phyloP scores from a whole-genome alignment of 2,888 invertebrate species.

The Ennomos fuscantarius region DNA sequence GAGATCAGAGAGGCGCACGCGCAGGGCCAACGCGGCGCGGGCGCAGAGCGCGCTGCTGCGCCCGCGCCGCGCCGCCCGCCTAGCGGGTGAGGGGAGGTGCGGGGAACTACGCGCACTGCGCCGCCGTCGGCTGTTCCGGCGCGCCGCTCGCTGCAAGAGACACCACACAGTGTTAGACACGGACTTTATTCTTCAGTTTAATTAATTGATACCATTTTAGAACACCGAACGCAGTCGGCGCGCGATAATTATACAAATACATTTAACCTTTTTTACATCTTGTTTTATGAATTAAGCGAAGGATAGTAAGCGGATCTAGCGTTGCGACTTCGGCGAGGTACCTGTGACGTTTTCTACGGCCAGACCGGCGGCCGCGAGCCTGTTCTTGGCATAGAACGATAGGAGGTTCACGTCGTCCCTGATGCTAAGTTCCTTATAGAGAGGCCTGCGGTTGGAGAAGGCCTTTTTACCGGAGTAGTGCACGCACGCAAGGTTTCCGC shows the following conservation, averaged over 20 bases:
- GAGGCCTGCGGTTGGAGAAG: constrained; percentile 90
- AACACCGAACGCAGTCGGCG: constrained; percentile 55
- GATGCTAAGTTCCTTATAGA: constrained; percentile 90
- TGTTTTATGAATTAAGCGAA: constrained; percentile 74
- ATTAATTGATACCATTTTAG: constrained; percentile 56
- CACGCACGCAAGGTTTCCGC: constrained; percentile 93
- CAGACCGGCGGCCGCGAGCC: constrained; percentile 87
- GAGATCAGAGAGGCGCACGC: constrained; percentile 74
- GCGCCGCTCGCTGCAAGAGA: constrained; percentile 85
- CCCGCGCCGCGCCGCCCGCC: constrained; percentile 58
- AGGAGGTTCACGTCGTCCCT: constrained; percentile 94
- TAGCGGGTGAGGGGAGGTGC: constrained; percentile 44
- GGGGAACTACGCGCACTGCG: constrained; percentile 84
- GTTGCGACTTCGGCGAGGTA: constrained; percentile 67
- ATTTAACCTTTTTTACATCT: constrained; percentile 62
- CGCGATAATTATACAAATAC: constrained; percentile 46
- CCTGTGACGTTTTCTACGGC: constrained; percentile 81
- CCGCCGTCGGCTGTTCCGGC: constrained; percentile 84
- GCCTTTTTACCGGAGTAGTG: constrained; percentile 93
- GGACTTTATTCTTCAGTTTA: constrained; percentile 71
- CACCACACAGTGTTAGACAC: constrained; percentile 84
- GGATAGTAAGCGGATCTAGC: constrained; percentile 73
- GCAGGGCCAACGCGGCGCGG: constrained; percentile 61
- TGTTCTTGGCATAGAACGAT: constrained; percentile 94
- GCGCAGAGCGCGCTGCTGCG: constrained; percentile 49